Conservation (phyloP, 2,113 vertebrate species). For the Dascyllus trimaculatus region DNA sequence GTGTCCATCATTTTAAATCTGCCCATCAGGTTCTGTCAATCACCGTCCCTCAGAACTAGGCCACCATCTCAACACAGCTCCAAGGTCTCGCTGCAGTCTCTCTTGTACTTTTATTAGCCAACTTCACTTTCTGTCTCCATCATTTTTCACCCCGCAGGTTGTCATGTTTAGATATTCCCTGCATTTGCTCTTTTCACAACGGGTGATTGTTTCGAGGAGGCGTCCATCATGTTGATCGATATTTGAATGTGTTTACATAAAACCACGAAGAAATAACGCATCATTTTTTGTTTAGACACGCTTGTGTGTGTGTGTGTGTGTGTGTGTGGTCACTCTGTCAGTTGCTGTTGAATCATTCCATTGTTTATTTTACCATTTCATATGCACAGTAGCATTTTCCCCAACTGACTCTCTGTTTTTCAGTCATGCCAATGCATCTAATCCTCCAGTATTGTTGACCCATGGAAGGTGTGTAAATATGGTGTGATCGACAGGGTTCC, state of each 20-base stretch:
- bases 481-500: constrained; percentile 33
- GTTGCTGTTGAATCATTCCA: neutral
- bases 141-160: constrained; percentile 28
- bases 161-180: neutral
- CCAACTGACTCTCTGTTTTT: constrained; percentile 48
- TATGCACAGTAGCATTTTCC: neutral
- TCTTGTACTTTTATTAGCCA: constrained; percentile 31
- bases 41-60: constrained; percentile 49
- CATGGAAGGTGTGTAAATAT: constrained; percentile 48
- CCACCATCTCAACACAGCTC: constrained; percentile 36
- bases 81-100: constrained; percentile 13
- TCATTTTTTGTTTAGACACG: neutral
- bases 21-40: constrained; percentile 61
- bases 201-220: neutral
- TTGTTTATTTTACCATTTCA: neutral
- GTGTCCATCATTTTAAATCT: constrained; percentile 59
- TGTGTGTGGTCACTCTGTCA: neutral
- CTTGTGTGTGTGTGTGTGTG: too few species aligned
- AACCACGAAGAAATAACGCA: neutral
- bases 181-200: constrained; percentile 10
- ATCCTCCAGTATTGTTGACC: constrained; percentile 36
- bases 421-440: constrained; percentile 14
- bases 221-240: neutral
- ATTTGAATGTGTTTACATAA: constrained; percentile 3
- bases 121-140: neutral